Conservation (phyloP, 2,888 invertebrate species). For the Sinhomidia bicolor region DNA sequence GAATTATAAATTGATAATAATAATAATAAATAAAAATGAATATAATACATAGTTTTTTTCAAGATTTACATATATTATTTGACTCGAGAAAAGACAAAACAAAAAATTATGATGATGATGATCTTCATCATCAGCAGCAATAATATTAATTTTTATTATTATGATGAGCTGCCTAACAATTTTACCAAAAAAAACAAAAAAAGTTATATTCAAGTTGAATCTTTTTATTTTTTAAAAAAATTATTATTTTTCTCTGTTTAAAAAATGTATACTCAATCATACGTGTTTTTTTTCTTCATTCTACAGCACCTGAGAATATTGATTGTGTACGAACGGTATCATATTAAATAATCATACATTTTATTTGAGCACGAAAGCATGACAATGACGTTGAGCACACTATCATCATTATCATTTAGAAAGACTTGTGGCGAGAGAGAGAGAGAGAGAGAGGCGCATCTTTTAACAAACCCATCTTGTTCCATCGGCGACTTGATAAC, state of each 20-base stretch:
- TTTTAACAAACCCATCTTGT: conserved; percentile 27
- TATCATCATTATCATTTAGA: neutral
- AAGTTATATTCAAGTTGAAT: no score
- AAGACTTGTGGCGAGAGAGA: no score
- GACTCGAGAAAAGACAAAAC: neutral
- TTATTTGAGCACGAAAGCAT: conserved; percentile 32
- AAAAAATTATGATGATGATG: neutral
- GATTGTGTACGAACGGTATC: conserved; percentile 21
- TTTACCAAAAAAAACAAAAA: no score
- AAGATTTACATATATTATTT: neutral
- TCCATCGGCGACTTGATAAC: conserved; percentile 51
- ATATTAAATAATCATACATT: conserved; percentile 17
- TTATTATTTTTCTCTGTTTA: no score
- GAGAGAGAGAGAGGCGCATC: no score
- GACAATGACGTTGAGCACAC: neutral
- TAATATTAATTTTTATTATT: conserved; percentile 29
- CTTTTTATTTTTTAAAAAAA: no score
- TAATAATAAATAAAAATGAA: neutral
- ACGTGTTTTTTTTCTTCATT: neutral
- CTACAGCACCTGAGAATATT: neutral
- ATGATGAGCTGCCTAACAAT: neutral
- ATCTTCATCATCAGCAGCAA: conserved; percentile 1
- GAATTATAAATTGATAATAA: conserved; percentile 38
- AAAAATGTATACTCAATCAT: no score
- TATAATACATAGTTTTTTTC: neutral